phyloP scores from a whole-genome alignment of 2,888 invertebrate genomes.

The Gordius sp. region DNA sequence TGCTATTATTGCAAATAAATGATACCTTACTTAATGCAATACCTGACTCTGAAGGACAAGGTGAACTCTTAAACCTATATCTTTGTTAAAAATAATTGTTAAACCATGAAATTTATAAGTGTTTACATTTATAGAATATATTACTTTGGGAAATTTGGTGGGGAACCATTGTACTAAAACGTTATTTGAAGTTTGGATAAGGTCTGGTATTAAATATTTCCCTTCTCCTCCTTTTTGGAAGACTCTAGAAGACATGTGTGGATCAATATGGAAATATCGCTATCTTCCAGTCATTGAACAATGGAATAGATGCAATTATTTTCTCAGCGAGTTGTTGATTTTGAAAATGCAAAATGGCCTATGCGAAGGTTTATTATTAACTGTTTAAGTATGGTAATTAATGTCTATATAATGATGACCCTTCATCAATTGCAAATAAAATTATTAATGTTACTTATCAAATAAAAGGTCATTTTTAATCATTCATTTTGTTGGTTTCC shows the following conservation, averaged over 20 bases:
- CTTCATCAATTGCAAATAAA: too few relatives aligned
- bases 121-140: not conserved
- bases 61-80: not conserved
- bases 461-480: too few relatives aligned
- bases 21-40: not conserved
- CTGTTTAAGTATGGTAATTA: not conserved
- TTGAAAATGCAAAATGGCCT: not conserved
- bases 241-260: not conserved
- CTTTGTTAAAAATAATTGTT: not conserved
- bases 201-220: not conserved
- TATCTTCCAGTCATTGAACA: slow-evolving; percentile 6
- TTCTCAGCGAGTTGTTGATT: not conserved
- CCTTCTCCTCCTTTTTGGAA: slow-evolving; percentile 1
- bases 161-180: not conserved
- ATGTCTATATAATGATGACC: too few relatives aligned
- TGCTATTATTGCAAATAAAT: not conserved
- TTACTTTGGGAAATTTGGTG: not conserved
- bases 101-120: not conserved
- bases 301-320: not conserved
- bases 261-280: not conserved
- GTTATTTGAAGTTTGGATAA: not conserved
- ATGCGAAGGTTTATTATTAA: not conserved
- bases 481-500: too few relatives aligned
- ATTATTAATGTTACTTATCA: too few relatives aligned
- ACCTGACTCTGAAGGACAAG: not conserved